Conservation (phyloP, 2,888 invertebrate species). For the Drosophila glabriapex region DNA sequence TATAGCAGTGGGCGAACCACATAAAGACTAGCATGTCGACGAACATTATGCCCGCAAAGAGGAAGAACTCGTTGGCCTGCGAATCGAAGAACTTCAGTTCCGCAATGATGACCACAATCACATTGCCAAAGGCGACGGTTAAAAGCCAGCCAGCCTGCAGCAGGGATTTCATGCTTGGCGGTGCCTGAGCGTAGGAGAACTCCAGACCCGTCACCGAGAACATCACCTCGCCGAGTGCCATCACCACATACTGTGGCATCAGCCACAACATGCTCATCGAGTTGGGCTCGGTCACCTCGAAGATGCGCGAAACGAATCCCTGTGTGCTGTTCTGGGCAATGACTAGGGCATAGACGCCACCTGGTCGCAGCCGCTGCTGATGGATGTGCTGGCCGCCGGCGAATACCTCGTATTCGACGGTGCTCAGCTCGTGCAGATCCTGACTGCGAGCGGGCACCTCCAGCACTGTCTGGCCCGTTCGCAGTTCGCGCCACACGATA, state of each 20-base stretch:
- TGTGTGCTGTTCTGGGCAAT: slow-evolving; percentile 46
- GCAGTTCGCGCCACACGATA: slow-evolving; percentile 65
- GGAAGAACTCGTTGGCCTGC: slow-evolving; percentile 94
- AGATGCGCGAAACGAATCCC: slow-evolving; percentile 39
- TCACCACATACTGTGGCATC: slow-evolving; percentile 89
- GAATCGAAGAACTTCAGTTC: slow-evolving; percentile 90
- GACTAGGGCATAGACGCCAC: slow-evolving; percentile 83
- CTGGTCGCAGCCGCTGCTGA: slow-evolving; percentile 60
- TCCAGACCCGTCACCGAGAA: slow-evolving; percentile 90
- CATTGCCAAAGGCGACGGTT: slow-evolving; percentile 96
- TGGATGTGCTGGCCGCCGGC: slow-evolving; percentile 44
- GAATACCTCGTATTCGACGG: slow-evolving; percentile 66
- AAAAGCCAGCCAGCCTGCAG: slow-evolving; percentile 96
- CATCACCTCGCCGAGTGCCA: slow-evolving; percentile 88
- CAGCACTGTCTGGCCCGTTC: slow-evolving; percentile 39
- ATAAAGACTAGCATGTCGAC: slow-evolving; percentile 93
- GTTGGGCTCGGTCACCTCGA: slow-evolving; percentile 84
- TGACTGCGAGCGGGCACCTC: slow-evolving; percentile 56
- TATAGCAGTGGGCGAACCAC: slow-evolving; percentile 92
- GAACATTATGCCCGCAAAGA: slow-evolving; percentile 95
- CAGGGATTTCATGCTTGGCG: slow-evolving; percentile 95
- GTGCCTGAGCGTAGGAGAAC: slow-evolving; percentile 90
- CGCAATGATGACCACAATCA: slow-evolving; percentile 95
- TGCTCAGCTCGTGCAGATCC: slow-evolving; percentile 64
- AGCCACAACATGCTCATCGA: slow-evolving; percentile 87